A percentile compares a stretch with the other conserved stretches of the same genome.
phyloP scores from a whole-genome alignment of 1,140 invertebrate genomes.

The Pseudomyrmex dendroicus region DNA sequence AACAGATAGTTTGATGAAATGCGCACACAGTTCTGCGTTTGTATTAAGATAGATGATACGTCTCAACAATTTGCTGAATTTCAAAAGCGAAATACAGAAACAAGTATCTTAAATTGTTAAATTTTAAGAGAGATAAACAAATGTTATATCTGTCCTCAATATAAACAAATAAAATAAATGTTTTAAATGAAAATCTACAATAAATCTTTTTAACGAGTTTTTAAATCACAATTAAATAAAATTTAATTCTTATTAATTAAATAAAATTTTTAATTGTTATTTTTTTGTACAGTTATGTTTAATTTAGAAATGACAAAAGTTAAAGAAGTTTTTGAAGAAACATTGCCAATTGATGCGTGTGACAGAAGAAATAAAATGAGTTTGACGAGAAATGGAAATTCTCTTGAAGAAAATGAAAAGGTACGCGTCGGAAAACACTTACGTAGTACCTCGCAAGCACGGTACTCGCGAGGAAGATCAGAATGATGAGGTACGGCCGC shows the following conservation, averaged over 20 bases:
- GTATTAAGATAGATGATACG: slow-evolving; percentile 22
- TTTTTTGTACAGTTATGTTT: too few relatives aligned
- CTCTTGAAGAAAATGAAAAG: neutral
- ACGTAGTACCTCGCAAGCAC: slow-evolving; percentile 69
- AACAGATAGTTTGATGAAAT: slow-evolving; percentile 2
- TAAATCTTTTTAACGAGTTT: too few relatives aligned
- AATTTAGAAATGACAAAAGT: neutral
- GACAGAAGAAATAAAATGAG: neutral
- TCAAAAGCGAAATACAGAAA: neutral
- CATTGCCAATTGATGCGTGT: neutral
- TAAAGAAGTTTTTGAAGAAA: neutral
- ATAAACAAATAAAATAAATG: too few relatives aligned
- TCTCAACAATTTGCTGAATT: slow-evolving; percentile 36
- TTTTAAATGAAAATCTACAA: too few relatives aligned
- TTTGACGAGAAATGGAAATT: neutral
- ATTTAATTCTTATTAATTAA: slow-evolving; percentile 9
- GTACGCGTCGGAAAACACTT: slow-evolving; percentile 55
- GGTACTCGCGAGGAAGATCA: slow-evolving; percentile 60
- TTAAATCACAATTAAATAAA: slow-evolving; percentile 25
- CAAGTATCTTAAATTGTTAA: neutral
- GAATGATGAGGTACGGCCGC: slow-evolving; percentile 59
- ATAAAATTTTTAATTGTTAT: neutral
- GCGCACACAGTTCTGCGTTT: slow-evolving; percentile 39
- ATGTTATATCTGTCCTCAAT: too few relatives aligned
- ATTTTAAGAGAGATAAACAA: neutral